Conservation (phyloP, 2,797 vertebrate genomes). For the Manis javanica region DNA sequence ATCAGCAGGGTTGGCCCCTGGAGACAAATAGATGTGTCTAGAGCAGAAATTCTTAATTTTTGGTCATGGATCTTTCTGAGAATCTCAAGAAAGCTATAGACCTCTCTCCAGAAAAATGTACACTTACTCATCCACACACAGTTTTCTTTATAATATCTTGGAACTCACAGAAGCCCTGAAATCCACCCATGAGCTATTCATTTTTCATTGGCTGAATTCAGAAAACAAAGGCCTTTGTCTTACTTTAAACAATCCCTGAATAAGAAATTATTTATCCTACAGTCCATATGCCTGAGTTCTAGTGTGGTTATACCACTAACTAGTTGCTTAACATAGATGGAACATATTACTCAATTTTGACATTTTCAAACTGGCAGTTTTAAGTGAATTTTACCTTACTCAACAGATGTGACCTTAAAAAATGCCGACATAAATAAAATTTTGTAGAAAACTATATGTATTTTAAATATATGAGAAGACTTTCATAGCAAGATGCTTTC, state of each 20-base stretch:
- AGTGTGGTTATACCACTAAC: background rate
- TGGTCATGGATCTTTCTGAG: background rate
- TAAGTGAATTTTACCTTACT: slow-evolving; percentile 15
- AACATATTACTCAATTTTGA: background rate
- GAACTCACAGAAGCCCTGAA: background rate
- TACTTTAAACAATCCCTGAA: background rate
- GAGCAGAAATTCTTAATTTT: slow-evolving; percentile 37
- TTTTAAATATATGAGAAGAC: background rate
- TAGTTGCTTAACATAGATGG: background rate
- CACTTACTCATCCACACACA: background rate
- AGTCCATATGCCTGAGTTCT: background rate
- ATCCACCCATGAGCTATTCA: background rate
- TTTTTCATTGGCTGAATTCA: background rate
- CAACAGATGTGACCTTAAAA: background rate
- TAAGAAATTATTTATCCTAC: background rate
- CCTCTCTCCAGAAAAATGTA: background rate
- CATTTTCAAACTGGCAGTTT: background rate
- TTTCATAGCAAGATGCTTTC: background rate
- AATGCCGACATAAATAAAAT: slow-evolving; percentile 9
- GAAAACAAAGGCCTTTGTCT: slow-evolving; percentile 29
- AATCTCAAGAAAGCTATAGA: background rate
- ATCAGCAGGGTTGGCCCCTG: background rate
- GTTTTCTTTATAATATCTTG: background rate
- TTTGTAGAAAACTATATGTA: background rate
- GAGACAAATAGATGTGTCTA: background rate